Evolutionary conservation across 2,888 invertebrate genomes (phyloP), one percentile per base, ranked within the genome.

Genomic region (Slavum lentiscoides): DNA sequence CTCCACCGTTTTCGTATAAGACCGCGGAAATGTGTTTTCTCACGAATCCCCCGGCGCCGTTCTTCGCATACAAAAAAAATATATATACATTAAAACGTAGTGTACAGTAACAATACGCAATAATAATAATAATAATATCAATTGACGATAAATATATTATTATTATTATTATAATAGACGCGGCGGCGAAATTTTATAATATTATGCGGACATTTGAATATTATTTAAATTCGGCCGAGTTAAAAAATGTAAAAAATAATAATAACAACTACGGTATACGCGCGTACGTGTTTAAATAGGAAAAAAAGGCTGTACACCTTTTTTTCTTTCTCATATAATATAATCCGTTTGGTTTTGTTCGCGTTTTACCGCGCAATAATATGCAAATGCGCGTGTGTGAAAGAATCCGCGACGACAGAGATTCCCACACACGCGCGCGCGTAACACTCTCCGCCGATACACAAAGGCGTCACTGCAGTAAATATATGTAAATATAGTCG

Each of bases 331-430:
- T 30, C 13, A 13, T 13, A 61, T 30, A 23, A 11, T 49, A 49
- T 49, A 49, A 49, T 49, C 49, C 49, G 9, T 49, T 49, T 15
- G 11, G 11, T 49, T 49, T 13, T 39, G 30, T 37, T 70, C 39
- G 49, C 49, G 61, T 61, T 73, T 49, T 73, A 61, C 43, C 49
- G 9, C 7, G 30, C 43, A 7, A 11, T 11, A 49, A 73, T 73
- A 73, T 73, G 62, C 62, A 73, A 73, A 73, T 73, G 11, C 68
- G 49, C 53, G 49, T 15, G 49, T 49, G 49, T 49, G 68, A 68
- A 53, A 49, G 68, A 68, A 53, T 53, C 30, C 17, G 15, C 19
- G 37, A n/a, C 66, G 21, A 55, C 13, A 30, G 11, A 61, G 73
- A 61, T 73, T 73, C 72, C 61, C 61, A 62, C 73, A 73, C 61